A percentile compares a stretch with the other conserved stretches of the same genome.
phyloP scores from a whole-genome alignment of 2,113 vertebrate species.

The Rhabdomys dilectus region DNA sequence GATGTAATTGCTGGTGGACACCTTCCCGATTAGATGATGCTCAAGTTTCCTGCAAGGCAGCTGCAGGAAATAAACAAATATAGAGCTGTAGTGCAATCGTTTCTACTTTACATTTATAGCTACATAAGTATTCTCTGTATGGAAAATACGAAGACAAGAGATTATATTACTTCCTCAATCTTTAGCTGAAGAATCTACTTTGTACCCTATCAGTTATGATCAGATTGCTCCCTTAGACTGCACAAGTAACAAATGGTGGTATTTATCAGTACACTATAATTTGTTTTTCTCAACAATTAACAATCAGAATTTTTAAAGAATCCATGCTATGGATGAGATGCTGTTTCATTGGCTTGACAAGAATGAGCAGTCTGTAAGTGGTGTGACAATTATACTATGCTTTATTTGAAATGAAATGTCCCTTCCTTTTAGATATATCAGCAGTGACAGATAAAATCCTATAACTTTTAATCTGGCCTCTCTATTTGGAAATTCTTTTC shows the following conservation, averaged over 20 bases:
- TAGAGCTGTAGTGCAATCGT: not conserved
- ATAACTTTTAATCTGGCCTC: not conserved
- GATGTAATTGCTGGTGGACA: slow-evolving; percentile 73
- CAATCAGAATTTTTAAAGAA: not conserved
- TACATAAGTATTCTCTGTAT: slow-evolving; percentile 26
- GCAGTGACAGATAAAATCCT: not conserved
- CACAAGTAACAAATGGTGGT: not conserved
- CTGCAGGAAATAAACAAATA: slow-evolving; percentile 67
- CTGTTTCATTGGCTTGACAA: not conserved
- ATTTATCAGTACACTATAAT: not conserved
- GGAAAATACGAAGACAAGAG: not conserved
- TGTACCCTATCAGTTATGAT: not conserved
- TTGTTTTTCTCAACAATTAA: slow-evolving; percentile 46
- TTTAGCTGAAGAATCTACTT: slow-evolving; percentile 39
- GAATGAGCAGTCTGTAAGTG: not conserved
- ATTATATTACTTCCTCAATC: not conserved
- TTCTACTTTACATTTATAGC: not conserved
- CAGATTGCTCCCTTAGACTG: not conserved
- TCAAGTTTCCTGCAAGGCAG: slow-evolving; percentile 60
- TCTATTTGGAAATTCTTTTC: not conserved
- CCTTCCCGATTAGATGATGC: slow-evolving; percentile 70
- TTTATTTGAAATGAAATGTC: slow-evolving; percentile 52
- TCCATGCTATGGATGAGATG: not conserved
- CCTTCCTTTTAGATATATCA: not conserved
- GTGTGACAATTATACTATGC: not conserved